phyloP scores from a whole-genome alignment of 2,797 vertebrate species.

The Catostomus latipinnis region DNA sequence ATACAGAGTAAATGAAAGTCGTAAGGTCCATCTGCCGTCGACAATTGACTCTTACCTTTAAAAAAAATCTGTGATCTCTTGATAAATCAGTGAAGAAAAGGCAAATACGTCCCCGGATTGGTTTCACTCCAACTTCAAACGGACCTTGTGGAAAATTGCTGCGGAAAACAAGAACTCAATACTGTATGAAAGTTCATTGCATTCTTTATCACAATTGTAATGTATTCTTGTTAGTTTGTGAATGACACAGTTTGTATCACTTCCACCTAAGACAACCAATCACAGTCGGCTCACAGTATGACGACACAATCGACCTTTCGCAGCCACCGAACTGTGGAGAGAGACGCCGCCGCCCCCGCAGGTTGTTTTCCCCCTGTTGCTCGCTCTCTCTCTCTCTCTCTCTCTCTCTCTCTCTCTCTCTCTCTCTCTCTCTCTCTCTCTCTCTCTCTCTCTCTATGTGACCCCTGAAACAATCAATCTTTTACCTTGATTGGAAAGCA shows the following conservation, averaged over 20 bases:
- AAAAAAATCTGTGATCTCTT: slow-evolving; percentile 35
- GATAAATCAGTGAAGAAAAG: slow-evolving; percentile 47
- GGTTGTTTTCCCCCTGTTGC: too few species aligned
- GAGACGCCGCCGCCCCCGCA: slow-evolving; percentile 5
- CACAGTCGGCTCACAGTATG: slow-evolving; percentile 51
- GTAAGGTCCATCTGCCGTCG: slow-evolving; percentile 4
- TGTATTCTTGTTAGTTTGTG: slow-evolving; percentile 36
- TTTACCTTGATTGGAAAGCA: too few species aligned
- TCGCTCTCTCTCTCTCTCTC: too few species aligned
- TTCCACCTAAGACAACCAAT: slow-evolving; percentile 54
- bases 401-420: too few species aligned
- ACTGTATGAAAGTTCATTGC: slow-evolving; percentile 10
- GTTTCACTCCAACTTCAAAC: neutral
- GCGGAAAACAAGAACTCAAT: neutral
- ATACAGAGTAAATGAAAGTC: neutral
- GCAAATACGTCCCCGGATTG: slow-evolving; percentile 2
- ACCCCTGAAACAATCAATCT: too few species aligned
- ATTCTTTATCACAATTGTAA: slow-evolving; percentile 27
- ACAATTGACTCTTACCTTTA: slow-evolving; percentile 52
- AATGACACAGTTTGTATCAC: slow-evolving; percentile 50
- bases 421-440: too few species aligned
- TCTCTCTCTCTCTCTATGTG: too few species aligned
- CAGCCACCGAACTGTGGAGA: slow-evolving; percentile 56
- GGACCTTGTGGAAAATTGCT: neutral
- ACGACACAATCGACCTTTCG: slow-evolving; percentile 69